phyloP scores from a whole-genome alignment of 2,797 vertebrate genomes.

The Myripristis jacobus region DNA sequence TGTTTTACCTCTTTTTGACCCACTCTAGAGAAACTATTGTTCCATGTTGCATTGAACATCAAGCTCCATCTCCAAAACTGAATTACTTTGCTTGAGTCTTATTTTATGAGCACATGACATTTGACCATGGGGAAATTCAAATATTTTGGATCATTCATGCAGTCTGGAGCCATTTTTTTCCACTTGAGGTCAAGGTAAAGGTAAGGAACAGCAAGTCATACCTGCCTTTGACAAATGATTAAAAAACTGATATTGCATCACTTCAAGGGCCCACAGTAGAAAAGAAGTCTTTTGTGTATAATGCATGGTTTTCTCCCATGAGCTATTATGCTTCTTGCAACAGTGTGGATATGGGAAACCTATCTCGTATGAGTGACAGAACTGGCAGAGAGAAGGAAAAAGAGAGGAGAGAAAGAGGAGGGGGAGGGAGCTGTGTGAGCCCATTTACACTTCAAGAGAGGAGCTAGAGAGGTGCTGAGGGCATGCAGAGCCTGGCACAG shows the following conservation, averaged over 20 bases:
- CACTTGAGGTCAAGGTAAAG: conserved; percentile 51
- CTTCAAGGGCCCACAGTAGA: conserved; percentile 18
- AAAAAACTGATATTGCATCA: conserved; percentile 5
- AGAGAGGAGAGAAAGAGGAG: conserved; percentile 23
- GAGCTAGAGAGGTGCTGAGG: conserved; percentile 71
- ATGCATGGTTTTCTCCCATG: conserved; percentile 35
- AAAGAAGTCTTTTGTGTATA: conserved; percentile 22
- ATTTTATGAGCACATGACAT: conserved; percentile 43
- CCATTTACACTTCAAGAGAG: conserved; percentile 86
- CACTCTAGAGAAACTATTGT: conserved; percentile 41
- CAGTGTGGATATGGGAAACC: conserved; percentile 53
- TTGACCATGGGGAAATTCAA: conserved; percentile 23
- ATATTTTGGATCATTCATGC: conserved; percentile 8
- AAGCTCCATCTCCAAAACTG: conserved; percentile 46
- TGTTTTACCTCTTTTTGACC: conserved; percentile 55
- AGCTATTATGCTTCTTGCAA: conserved; percentile 37
- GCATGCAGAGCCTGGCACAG: conserved; percentile 67
- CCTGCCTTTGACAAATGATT: conserved; percentile 11
- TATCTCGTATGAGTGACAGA: conserved; percentile 68
- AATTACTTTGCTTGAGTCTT: conserved; percentile 53
- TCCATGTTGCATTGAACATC: conserved; percentile 35
- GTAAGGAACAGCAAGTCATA: conserved; percentile 36
- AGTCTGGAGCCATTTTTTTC: conserved; percentile 19
- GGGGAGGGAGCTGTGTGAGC: conserved; percentile 60
- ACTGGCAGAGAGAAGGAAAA: conserved; percentile 49